Evolutionary conservation across 2,797 vertebrate genomes (phyloP), one percentile per base, ranked within the genome.

Genomic region (Netta rufina): DNA sequence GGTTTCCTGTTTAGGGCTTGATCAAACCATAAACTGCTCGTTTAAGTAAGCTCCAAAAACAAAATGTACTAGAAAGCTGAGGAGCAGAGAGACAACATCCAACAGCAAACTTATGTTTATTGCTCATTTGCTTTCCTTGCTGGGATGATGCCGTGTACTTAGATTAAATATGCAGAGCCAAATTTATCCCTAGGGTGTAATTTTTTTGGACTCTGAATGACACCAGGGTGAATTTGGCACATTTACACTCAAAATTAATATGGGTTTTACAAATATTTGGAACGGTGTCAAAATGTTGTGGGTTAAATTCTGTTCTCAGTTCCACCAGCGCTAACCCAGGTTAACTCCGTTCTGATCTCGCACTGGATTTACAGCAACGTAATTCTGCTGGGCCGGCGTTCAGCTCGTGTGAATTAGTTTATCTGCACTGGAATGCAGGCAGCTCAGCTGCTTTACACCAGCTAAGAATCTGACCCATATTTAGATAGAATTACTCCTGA

Each of bases 181-280:
- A 95, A 97, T 96, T 87, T 92, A 95, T 96, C 95, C 96, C 96
- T 62, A 11, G 96, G 95, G 96, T 83, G 92, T 94, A 67, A 75
- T 96, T 95, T 95, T 96, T 94, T 93, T 93, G 39, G 84, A 70
- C 84, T 93, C 94, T 85, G 92, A 95, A 87, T 96, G 95, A 96
- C 95, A 96, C 91, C 80, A 91, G 91, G 91, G 96, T 94, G 92
- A 96, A 96, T 95, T 96, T 96, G 93, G 95, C 93, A 96, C 94
- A 94, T 96, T 97, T 96, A 95, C 96, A 95, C 96, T 97, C 91
- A 93, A 97, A 96, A 96, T 94, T 94, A 97, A 95, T 96, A 95
- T 30, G 58, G 93, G 72, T 57, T 93, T 92, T 95, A 95, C 49
- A 2, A 93, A 96, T 95, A 96, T 95, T 97, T 97, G 96, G 94